Conservation (phyloP, 2,888 invertebrate genomes). For the Hypomecis punctinalis region DNA sequence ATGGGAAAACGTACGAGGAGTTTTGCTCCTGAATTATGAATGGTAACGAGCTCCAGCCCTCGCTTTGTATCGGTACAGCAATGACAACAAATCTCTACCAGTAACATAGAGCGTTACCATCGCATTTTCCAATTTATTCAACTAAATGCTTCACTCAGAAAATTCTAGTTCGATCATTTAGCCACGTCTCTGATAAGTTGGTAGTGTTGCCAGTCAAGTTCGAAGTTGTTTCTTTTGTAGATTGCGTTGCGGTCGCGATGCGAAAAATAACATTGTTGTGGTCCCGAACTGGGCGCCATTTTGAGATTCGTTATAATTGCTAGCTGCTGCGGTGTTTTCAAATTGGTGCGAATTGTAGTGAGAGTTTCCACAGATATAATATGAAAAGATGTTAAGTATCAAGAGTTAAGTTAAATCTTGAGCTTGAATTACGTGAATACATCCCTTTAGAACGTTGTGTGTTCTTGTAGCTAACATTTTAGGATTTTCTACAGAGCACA, state of each 20-base stretch:
- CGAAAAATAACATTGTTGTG: conserved; percentile 75
- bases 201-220: conserved; percentile 4
- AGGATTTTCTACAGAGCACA: no score
- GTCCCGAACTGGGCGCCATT: conserved; percentile 50
- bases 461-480: no score
- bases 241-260: conserved; percentile 67
- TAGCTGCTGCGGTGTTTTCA: background rate
- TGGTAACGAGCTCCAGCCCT: conserved; percentile 77
- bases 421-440: no score
- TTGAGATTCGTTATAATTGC: conserved; percentile 50
- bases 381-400: background rate
- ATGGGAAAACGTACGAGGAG: conserved; percentile 83
- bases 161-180: conserved; percentile 56
- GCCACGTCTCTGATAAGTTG: background rate
- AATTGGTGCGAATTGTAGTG: background rate
- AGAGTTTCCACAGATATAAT: background rate
- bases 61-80: conserved; percentile 31
- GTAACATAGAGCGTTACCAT: background rate
- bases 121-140: background rate
- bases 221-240: conserved; percentile 76
- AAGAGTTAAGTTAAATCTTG: no score
- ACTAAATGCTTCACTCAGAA: background rate
- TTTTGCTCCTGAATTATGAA: conserved; percentile 83
- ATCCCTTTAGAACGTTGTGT: no score
- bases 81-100: background rate